Percentiles rank a stretch among this genome's conserved stretches.
phyloP scores from a whole-genome alignment of 2,888 invertebrate genomes.

The Polyploca ridens region DNA sequence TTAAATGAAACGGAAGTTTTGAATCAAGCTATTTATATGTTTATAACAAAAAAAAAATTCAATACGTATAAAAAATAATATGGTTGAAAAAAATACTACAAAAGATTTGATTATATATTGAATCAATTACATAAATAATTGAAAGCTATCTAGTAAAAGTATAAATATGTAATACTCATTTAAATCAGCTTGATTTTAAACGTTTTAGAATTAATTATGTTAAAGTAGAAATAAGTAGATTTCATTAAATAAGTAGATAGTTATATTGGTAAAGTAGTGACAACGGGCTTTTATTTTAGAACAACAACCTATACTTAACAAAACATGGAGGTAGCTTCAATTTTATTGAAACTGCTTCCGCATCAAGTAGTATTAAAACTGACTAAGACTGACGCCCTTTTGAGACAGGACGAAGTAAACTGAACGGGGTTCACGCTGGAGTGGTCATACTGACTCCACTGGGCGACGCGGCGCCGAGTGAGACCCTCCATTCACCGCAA shows the following conservation, averaged over 20 bases:
- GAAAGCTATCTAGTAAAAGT: too few species aligned
- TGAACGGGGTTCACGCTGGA: slow-evolving; percentile 77
- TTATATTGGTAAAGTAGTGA: not conserved
- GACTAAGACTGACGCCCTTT: slow-evolving; percentile 43
- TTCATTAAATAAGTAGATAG: not conserved
- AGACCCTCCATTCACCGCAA: slow-evolving; percentile 53
- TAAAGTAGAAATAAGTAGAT: not conserved
- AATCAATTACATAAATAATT: too few species aligned
- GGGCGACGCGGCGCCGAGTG: slow-evolving; percentile 56
- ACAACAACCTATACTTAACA: not conserved
- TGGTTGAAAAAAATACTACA: too few species aligned
- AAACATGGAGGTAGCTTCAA: not conserved
- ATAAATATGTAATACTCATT: too few species aligned
- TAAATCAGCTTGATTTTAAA: not conserved
- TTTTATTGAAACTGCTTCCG: not conserved
- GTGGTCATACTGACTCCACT: slow-evolving; percentile 76
- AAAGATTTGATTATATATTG: too few species aligned
- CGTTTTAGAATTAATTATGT: not conserved
- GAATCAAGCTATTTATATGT: not conserved
- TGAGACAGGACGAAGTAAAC: slow-evolving; percentile 80
- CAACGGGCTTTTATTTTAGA: not conserved
- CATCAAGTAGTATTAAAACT: not conserved
- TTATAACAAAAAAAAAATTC: too few species aligned
- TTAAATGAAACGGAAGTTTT: not conserved
- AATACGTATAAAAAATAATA: too few species aligned